Evolutionary conservation across 2,113 vertebrate genomes (phyloP).

Genomic region (Rhipidura dahli): DNA sequence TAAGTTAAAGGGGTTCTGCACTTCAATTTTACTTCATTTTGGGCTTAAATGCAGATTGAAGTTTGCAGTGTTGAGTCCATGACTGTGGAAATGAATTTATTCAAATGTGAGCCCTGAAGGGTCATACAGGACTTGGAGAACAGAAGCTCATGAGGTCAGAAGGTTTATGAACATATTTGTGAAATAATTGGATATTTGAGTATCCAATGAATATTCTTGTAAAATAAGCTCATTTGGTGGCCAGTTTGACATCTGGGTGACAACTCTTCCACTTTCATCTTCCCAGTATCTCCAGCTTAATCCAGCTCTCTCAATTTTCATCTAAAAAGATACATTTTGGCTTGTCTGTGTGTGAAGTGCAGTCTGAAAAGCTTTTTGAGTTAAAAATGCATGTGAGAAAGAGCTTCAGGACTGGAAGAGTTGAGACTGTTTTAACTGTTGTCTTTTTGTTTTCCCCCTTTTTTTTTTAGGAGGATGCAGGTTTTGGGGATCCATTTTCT

Average conservation of each 20-base stretch:
- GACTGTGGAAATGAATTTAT: neutral
- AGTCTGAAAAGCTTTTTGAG: neutral
- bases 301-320: neutral
- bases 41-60: neutral
- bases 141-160: neutral
- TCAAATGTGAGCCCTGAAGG: neutral
- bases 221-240: neutral
- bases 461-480: conserved; percentile 68
- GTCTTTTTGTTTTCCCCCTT: neutral
- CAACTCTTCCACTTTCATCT: neutral
- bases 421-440: neutral
- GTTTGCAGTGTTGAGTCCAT: neutral
- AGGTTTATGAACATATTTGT: neutral
- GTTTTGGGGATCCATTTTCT: conserved; percentile 78
- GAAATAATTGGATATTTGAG: neutral
- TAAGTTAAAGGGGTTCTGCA: rapidly evolving
- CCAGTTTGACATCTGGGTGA: neutral
- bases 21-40: neutral
- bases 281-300: neutral
- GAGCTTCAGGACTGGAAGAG: neutral
- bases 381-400: neutral
- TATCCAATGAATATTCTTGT: neutral
- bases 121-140: neutral
- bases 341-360: neutral
- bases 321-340: neutral